These are phyloP conservation scores for Anagyrus pseudococci DNA, from an alignment of 2,888 invertebrate genomes.

Conservation along the genomic window DNA sequence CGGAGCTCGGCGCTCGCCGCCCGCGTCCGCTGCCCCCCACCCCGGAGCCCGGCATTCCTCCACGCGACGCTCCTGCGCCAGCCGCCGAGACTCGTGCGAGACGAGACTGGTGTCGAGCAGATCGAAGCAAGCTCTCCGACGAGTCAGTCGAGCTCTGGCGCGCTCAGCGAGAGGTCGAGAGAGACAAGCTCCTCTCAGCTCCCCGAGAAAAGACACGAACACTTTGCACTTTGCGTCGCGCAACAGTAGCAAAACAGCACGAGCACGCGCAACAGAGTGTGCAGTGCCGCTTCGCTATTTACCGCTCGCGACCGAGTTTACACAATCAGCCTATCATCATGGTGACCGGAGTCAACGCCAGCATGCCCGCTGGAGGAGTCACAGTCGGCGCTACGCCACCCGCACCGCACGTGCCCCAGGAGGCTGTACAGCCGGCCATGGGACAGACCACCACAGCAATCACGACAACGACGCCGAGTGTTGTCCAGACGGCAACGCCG, in stretches of 20 bases:
- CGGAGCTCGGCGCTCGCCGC: neutral
- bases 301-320: conserved; percentile 6
- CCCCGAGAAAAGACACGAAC: neutral
- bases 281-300: neutral
- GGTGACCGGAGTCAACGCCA: conserved; percentile 61
- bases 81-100: neutral
- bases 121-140: neutral
- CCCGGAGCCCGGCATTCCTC: neutral
- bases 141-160: conserved; percentile 58
- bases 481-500: conserved; percentile 55
- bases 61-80: neutral
- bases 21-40: neutral
- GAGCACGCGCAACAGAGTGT: neutral
- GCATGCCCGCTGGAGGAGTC: conserved; percentile 59
- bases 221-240: neutral
- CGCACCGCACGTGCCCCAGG: conserved; percentile 60
- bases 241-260: neutral
- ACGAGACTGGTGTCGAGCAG: neutral
- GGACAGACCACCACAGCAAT: conserved; percentile 53
- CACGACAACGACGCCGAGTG: conserved; percentile 59
- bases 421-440: conserved; percentile 59
- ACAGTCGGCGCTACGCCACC: conserved; percentile 59
- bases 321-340: conserved; percentile 39
- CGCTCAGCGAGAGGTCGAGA: conserved; percentile 50
- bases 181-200: neutral